Conservation (phyloP, 2,888 invertebrate species). For the Hipparchia semele region DNA sequence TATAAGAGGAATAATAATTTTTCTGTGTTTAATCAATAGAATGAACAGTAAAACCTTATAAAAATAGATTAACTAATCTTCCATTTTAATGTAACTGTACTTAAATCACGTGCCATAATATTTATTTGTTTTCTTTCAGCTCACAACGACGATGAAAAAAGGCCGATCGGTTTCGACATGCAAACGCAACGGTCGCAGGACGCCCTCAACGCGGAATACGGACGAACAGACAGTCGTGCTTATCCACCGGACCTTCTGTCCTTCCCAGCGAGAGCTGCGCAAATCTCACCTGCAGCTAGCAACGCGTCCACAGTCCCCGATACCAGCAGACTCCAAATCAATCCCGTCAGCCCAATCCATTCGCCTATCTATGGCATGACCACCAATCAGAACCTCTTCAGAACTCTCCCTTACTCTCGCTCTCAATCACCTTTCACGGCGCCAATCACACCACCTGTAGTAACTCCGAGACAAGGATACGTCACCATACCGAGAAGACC, state of each 20-base stretch:
- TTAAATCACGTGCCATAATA: background rate
- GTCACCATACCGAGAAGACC: slow-evolving; percentile 94
- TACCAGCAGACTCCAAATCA: slow-evolving; percentile 85
- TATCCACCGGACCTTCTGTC: slow-evolving; percentile 92
- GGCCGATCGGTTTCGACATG: slow-evolving; percentile 86
- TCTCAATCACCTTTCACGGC: slow-evolving; percentile 91
- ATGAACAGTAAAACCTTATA: no score
- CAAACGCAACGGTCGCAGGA: slow-evolving; percentile 82
- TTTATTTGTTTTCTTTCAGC: slow-evolving; percentile 61
- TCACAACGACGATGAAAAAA: slow-evolving; percentile 87
- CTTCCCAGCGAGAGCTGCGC: slow-evolving; percentile 87
- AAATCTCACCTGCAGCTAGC: slow-evolving; percentile 91
- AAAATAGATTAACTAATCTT: no score
- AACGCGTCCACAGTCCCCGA: slow-evolving; percentile 92
- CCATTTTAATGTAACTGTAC: no score
- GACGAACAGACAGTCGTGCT: slow-evolving; percentile 83
- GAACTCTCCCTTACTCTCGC: slow-evolving; percentile 90
- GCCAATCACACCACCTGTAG: slow-evolving; percentile 84
- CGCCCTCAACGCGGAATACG: slow-evolving; percentile 78
- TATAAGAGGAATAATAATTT: no score
- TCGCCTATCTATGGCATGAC: slow-evolving; percentile 85
- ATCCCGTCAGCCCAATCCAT: slow-evolving; percentile 86
- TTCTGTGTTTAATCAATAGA: no score
- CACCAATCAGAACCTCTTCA: slow-evolving; percentile 86
- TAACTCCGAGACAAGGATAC: slow-evolving; percentile 90